phyloP scores from a whole-genome alignment of 2,113 vertebrate genomes.

The Quiscalus mexicanus region DNA sequence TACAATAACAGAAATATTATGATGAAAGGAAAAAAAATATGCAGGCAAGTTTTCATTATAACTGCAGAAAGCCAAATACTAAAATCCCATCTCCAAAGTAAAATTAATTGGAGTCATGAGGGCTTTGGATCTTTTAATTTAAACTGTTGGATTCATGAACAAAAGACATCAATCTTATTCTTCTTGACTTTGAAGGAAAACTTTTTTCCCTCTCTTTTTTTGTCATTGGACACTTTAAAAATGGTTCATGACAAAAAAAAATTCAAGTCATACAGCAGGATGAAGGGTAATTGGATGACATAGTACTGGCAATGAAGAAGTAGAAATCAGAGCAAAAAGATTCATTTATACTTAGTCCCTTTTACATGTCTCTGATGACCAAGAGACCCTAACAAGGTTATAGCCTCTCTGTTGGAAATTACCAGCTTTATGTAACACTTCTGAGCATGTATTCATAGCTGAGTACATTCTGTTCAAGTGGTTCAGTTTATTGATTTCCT shows the following conservation, averaged over 20 bases:
- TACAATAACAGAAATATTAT: neutral
- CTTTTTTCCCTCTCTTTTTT: neutral
- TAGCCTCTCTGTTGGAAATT: neutral
- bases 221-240: constrained; percentile 1
- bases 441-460: neutral
- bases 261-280: neutral
- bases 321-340: neutral
- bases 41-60: neutral
- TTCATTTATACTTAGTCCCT: neutral
- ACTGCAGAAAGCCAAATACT: neutral
- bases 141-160: neutral
- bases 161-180: constrained; percentile 22
- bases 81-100: neutral
- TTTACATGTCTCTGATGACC: neutral
- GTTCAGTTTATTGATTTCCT: neutral
- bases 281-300: constrained; percentile 25
- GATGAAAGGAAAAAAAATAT: neutral
- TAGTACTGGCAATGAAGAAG: neutral
- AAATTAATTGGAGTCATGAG: neutral
- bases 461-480: neutral
- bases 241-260: neutral
- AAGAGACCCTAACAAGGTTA: neutral
- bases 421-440: neutral
- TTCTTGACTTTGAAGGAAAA: neutral
- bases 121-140: constrained; percentile 20